Percentiles rank a stretch among this genome's conserved stretches.
phyloP scores from a whole-genome alignment of 2,113 vertebrate species.

The Euleptes europaea region DNA sequence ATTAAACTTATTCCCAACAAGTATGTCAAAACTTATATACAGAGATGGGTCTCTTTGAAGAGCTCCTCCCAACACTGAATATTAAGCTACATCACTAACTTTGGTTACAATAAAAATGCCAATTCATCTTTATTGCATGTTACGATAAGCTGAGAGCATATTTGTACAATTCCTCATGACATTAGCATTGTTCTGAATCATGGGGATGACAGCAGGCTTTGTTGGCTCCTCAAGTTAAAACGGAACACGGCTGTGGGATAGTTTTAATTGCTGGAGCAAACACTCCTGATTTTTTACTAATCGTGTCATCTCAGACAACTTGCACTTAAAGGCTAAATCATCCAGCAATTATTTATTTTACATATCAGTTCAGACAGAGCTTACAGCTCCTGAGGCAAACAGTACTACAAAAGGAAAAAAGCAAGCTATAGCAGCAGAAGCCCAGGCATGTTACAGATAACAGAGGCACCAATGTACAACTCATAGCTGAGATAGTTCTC shows the following conservation, averaged over 20 bases:
- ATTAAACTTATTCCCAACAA: slow-evolving; percentile 36
- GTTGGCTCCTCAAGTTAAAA: neutral
- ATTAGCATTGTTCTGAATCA: slow-evolving; percentile 23
- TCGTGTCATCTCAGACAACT: neutral
- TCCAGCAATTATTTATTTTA: neutral
- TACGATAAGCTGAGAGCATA: neutral
- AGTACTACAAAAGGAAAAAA: neutral
- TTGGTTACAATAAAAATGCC: neutral
- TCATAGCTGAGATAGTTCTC: neutral
- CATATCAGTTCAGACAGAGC: neutral
- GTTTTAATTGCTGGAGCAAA: neutral
- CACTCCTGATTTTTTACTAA: neutral
- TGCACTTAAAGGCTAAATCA: neutral
- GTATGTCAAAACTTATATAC: slow-evolving; percentile 13
- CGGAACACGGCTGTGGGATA: neutral
- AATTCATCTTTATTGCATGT: neutral
- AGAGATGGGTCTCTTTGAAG: slow-evolving; percentile 37
- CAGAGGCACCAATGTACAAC: neutral
- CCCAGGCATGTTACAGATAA: neutral
- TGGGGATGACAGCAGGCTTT: neutral
- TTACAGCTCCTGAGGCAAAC: neutral
- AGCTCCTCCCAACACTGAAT: slow-evolving; percentile 6
- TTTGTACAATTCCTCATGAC: slow-evolving; percentile 25
- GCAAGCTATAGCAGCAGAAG: neutral
- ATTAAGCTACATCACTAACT: neutral